A percentile compares a stretch with the other conserved stretches of the same genome.
These are phyloP conservation scores for Ridgeia piscesae DNA, from an alignment of 1,140 invertebrate species.

Conservation along the genomic window DNA sequence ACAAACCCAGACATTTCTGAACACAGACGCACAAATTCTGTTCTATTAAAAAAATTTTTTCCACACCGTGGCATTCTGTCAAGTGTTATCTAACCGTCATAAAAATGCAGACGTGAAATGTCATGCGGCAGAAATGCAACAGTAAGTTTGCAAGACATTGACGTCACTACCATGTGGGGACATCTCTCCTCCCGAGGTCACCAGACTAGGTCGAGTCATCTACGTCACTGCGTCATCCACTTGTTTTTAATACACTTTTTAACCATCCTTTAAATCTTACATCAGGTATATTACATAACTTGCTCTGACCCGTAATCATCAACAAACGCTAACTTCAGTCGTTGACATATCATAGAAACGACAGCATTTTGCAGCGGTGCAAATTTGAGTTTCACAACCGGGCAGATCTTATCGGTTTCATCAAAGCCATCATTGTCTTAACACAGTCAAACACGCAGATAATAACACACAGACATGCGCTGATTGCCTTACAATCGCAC, in stretches of 20 bases:
- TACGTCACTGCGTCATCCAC: background rate
- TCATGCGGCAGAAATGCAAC: too few relatives aligned
- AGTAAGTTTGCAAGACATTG: background rate
- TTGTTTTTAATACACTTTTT: background rate
- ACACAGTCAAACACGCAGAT: background rate
- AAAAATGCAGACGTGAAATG: background rate
- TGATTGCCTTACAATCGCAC: background rate
- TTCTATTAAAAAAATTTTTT: background rate
- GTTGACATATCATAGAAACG: background rate
- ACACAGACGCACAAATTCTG: background rate
- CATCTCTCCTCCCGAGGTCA: background rate
- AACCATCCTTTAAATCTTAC: background rate
- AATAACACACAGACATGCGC: background rate
- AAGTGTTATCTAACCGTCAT: background rate
- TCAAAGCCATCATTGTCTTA: background rate
- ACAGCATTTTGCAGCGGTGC: background rate
- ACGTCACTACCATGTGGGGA: background rate
- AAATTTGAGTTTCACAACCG: background rate
- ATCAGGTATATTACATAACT: background rate
- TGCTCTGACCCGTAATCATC: background rate
- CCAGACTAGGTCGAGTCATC: background rate
- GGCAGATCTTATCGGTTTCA: background rate
- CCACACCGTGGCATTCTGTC: background rate
- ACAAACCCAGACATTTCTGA: background rate
- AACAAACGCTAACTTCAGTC: background rate